phyloP scores from a whole-genome alignment of 2,113 vertebrate species.

The Australoheros scitulus region DNA sequence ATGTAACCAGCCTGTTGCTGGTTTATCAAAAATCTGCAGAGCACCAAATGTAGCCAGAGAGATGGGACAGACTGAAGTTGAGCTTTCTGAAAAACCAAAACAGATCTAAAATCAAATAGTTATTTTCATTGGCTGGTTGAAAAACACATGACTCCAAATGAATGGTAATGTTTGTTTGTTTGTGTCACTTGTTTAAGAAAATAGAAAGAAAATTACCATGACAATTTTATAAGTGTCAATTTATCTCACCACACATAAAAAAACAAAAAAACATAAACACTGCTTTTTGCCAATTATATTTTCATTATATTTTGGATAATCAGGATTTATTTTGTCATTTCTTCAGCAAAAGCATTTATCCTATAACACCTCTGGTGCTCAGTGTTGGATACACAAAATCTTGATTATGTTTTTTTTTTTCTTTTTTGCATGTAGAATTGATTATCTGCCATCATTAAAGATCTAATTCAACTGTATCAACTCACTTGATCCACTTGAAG shows the following conservation, averaged over 20 bases:
- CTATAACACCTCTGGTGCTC: background rate
- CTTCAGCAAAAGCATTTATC: background rate
- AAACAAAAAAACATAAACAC: background rate
- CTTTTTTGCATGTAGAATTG: slow-evolving; percentile 16
- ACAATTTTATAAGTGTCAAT: background rate
- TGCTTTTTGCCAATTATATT: background rate
- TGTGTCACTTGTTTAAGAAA: background rate
- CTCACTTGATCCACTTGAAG: background rate
- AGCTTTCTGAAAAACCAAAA: background rate
- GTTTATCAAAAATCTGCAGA: background rate
- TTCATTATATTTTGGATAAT: background rate
- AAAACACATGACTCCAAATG: background rate
- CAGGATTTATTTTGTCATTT: background rate
- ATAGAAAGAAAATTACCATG: background rate
- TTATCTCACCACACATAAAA: background rate
- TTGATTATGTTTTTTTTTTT: slow-evolving; percentile 9
- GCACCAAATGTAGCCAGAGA: background rate
- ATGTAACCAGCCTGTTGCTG: background rate
- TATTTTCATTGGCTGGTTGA: background rate
- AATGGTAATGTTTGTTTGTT: background rate
- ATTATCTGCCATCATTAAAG: slow-evolving; percentile 31
- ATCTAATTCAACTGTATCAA: slow-evolving; percentile 18
- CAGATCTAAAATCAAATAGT: background rate
- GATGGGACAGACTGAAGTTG: background rate
- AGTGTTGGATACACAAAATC: background rate